A percentile compares a stretch with the other conserved stretches of the same genome.
phyloP scores from a whole-genome alignment of 2,113 vertebrate genomes.

The Megalops atlanticus region DNA sequence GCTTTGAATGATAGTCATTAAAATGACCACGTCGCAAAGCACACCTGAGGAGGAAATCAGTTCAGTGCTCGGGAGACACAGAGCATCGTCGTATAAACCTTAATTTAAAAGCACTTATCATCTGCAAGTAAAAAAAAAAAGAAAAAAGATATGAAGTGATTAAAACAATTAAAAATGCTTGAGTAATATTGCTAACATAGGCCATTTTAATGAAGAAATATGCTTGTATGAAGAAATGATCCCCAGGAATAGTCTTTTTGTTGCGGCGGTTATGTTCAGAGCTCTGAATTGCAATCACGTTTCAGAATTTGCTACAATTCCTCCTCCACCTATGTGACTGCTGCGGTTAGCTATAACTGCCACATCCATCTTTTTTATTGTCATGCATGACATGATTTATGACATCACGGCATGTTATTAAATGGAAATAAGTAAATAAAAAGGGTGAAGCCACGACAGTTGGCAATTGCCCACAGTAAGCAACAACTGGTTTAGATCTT shows the following conservation, averaged over 20 bases:
- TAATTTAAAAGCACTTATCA: not conserved
- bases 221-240: not conserved
- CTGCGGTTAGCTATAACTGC: slow-evolving; percentile 21
- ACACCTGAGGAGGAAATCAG: not conserved
- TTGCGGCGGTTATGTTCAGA: not conserved
- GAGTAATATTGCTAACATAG: not conserved
- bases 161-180: not conserved
- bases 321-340: slow-evolving; percentile 16
- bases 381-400: slow-evolving; percentile 43
- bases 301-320: slow-evolving; percentile 20
- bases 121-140: not conserved
- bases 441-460: not conserved
- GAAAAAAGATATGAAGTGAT: not conserved
- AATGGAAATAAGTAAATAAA: slow-evolving; percentile 46
- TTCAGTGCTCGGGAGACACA: not conserved
- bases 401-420: slow-evolving; percentile 36
- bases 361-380: slow-evolving; percentile 38
- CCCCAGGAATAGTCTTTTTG: not conserved
- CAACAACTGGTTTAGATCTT: slow-evolving; percentile 26
- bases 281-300: slow-evolving; percentile 7
- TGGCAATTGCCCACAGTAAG: slow-evolving; percentile 35
- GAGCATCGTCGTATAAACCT: not conserved
- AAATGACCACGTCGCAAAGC: not conserved
- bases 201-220: not conserved
- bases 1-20: not conserved